Percentiles rank a stretch among this genome's conserved stretches.
These are phyloP conservation scores for Camponotus pennsylvanicus DNA, from an alignment of 1,140 invertebrate genomes.

Conservation along the genomic window DNA sequence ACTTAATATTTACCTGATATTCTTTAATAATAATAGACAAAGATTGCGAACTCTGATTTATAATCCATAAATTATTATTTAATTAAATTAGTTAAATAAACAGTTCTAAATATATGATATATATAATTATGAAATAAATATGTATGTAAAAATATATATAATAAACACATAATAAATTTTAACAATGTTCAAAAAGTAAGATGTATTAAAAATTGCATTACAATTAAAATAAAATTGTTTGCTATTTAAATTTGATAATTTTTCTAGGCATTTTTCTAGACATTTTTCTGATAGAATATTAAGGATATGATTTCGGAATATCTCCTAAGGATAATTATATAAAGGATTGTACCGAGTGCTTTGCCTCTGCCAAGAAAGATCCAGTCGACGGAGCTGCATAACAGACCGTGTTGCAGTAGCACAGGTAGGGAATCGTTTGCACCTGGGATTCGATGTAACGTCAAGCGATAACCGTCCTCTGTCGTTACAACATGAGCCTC, in stretches of 20 bases:
- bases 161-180: not conserved
- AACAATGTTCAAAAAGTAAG: not conserved
- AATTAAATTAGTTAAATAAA: no score
- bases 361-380: conserved; percentile 88
- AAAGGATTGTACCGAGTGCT: conserved; percentile 86
- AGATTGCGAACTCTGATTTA: no score
- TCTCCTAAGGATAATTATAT: not conserved
- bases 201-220: not conserved
- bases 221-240: not conserved
- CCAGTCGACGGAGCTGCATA: conserved; percentile 90
- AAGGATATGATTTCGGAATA: not conserved
- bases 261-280: not conserved
- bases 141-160: not conserved
- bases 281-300: not conserved
- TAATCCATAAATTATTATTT: no score
- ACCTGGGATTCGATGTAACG: conserved; percentile 90
- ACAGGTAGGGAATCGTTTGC: conserved; percentile 81
- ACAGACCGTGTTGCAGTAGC: conserved; percentile 90
- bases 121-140: no score
- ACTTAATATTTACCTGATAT: no score
- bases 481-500: conserved; percentile 90
- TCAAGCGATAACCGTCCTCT: conserved; percentile 91
- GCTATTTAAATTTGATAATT: not conserved
- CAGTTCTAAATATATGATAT: no score
- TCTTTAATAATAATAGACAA: no score